A percentile compares a stretch with the other conserved stretches of the same genome.
phyloP scores from a whole-genome alignment of 1,140 invertebrate species.

The Stratiolaelaps scimitus region DNA sequence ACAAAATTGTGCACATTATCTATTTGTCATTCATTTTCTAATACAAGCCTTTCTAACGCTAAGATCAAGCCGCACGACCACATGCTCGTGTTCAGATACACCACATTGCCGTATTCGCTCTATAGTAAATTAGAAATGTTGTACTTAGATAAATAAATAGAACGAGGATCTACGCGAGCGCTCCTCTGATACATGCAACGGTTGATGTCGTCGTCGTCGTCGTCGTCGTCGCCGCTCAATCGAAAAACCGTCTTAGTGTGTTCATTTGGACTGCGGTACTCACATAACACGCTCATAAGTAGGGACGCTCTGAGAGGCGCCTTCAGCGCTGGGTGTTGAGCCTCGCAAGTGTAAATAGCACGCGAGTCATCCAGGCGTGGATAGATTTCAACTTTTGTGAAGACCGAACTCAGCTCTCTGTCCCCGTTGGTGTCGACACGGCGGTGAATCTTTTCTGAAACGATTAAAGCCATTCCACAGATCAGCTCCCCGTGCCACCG shows the following conservation, averaged over 20 bases:
- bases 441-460: slow-evolving; percentile 36
- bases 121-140: background rate
- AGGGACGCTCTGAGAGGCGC: slow-evolving; percentile 58
- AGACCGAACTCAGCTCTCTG: slow-evolving; percentile 30
- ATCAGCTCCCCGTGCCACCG: slow-evolving; percentile 31
- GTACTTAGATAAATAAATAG: too few species aligned
- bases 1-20: too few species aligned
- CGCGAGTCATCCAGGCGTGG: slow-evolving; percentile 74
- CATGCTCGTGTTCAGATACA: too few species aligned
- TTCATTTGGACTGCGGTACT: too few species aligned
- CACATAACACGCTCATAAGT: slow-evolving; percentile 75
- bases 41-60: too few species aligned
- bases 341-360: slow-evolving; percentile 75
- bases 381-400: slow-evolving; percentile 44
- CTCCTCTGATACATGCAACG: background rate
- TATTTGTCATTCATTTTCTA: too few species aligned
- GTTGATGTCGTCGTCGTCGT: background rate
- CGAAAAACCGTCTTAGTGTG: background rate
- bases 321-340: slow-evolving; percentile 67
- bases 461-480: slow-evolving; percentile 15
- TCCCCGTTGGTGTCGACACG: slow-evolving; percentile 39
- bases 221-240: background rate
- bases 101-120: background rate
- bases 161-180: background rate
- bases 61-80: too few species aligned